These are phyloP conservation scores for Geotrupes spiniger DNA, from an alignment of 2,888 invertebrate species.

Conservation along the genomic window DNA sequence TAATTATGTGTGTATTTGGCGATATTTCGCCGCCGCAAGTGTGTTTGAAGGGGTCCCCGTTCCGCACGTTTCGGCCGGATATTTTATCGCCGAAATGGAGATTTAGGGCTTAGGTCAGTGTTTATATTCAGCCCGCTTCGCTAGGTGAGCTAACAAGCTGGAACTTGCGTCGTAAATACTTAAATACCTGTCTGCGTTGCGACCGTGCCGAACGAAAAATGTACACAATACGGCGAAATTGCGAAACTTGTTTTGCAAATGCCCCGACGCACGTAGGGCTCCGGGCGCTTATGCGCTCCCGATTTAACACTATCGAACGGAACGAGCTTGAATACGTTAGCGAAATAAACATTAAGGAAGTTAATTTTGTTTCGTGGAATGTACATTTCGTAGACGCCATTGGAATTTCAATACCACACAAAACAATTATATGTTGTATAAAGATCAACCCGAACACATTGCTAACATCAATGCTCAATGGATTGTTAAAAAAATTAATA, in stretches of 20 bases:
- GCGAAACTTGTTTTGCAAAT: constrained; percentile 1
- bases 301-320: no score
- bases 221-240: constrained; percentile 8
- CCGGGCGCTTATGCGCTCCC: no score
- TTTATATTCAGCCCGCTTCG: constrained; percentile 21
- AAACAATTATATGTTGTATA: no score
- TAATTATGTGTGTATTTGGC: constrained; percentile 9
- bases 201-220: constrained; percentile 13
- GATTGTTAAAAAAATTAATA: no score
- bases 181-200: constrained; percentile 9
- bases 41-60: constrained; percentile 20
- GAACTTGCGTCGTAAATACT: constrained; percentile 16
- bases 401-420: no score
- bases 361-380: no score
- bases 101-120: constrained; percentile 23
- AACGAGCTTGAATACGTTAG: no score
- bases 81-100: constrained; percentile 19
- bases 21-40: constrained; percentile 19
- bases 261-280: neutral
- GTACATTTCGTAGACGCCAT: no score
- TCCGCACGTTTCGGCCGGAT: constrained; percentile 14
- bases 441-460: no score
- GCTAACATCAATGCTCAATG: no score
- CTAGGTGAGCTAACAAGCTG: constrained; percentile 15
- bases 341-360: no score